Evolutionary conservation across 2,888 invertebrate species (phyloP), one percentile per base, ranked within the genome.

Genomic region (Amphimallon solstitiale): DNA sequence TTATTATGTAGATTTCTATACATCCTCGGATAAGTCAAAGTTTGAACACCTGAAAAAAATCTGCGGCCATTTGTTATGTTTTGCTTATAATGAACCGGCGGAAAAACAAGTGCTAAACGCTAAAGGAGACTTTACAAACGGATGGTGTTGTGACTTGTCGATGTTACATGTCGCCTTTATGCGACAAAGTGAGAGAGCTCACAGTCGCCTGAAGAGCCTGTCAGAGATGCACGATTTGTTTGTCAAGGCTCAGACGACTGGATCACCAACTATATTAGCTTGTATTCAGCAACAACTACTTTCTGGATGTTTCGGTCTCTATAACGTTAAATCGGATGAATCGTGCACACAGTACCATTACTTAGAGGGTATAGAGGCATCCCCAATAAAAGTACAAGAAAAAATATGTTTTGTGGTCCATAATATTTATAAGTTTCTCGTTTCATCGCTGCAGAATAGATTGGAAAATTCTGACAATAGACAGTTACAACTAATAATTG

Each of bases 281-380:
- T 81, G 81, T 67, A 79, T 85, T 14, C 85, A 86, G 69, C 83
- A 86, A 37, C 85, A 86, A 72, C 77, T 87, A 1, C 73, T 87
- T 56, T 82, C 85, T 12, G 87, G 87, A 7, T 86, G 85, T 72
- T 86, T 86, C 71, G 84, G 85, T 17, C 80, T 87, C 43, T 82
- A 77, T 65, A 78, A 80, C 64, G 74, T 81, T 21, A 79, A 76
- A 68, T 73, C 72, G 2, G 80, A 81, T 29, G 79, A 81, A n/a
- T 75, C 78, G 2, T 78, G 79, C 59, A 78, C 83, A 0, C 84
- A 85, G 68, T 82, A 83, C 71, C 87, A 88, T 74, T 88, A 88
- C 74, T 80, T 87, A 74, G 87, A 87, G 75, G 85, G 85, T 14
- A 85, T 88, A 21, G 82, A 84, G 70, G 82, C 86, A 6, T 83